A percentile compares a stretch with the other conserved stretches of the same genome.
phyloP scores from a whole-genome alignment of 1,140 invertebrate species.

The Bathynomus jamesi region DNA sequence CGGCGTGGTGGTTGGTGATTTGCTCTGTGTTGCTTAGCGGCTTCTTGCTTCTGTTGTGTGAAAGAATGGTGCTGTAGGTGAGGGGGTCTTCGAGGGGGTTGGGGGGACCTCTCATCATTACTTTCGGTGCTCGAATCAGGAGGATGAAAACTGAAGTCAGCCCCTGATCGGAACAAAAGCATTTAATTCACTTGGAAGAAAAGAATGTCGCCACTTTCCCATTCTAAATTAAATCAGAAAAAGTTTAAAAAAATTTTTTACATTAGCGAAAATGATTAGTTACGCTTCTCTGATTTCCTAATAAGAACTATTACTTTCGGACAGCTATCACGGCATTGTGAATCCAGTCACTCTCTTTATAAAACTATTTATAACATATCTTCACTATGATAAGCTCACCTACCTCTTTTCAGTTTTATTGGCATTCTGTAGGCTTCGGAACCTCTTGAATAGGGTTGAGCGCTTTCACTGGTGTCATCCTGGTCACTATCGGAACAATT shows the following conservation, averaged over 20 bases:
- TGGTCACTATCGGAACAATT: slow-evolving; percentile 26
- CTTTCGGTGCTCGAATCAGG: slow-evolving; percentile 36
- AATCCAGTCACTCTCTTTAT: too few relatives aligned
- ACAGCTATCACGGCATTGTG: too few relatives aligned
- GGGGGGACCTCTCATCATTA: slow-evolving; percentile 32
- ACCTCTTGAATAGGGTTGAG: neutral
- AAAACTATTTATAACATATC: too few relatives aligned
- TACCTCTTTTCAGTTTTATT: slow-evolving; percentile 26
- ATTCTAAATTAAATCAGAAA: too few relatives aligned
- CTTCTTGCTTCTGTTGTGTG: neutral
- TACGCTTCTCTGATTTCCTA: too few relatives aligned
- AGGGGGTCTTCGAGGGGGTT: slow-evolving; percentile 22
- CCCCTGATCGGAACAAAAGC: too few relatives aligned
- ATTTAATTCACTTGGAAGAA: too few relatives aligned
- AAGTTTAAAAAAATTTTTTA: too few relatives aligned
- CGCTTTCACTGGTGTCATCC: slow-evolving; percentile 12
- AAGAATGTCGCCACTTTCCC: too few relatives aligned
- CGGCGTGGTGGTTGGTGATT: neutral
- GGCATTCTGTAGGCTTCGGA: slow-evolving; percentile 26
- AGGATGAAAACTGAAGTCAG: slow-evolving; percentile 6
- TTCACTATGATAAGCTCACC: too few relatives aligned
- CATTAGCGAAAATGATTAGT: too few relatives aligned
- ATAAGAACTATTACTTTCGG: too few relatives aligned
- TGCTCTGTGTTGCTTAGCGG: neutral
- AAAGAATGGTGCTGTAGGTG: slow-evolving; percentile 11